These are phyloP conservation scores for Takifugu flavidus DNA, from an alignment of 2,113 vertebrate species.

Conservation along the genomic window DNA sequence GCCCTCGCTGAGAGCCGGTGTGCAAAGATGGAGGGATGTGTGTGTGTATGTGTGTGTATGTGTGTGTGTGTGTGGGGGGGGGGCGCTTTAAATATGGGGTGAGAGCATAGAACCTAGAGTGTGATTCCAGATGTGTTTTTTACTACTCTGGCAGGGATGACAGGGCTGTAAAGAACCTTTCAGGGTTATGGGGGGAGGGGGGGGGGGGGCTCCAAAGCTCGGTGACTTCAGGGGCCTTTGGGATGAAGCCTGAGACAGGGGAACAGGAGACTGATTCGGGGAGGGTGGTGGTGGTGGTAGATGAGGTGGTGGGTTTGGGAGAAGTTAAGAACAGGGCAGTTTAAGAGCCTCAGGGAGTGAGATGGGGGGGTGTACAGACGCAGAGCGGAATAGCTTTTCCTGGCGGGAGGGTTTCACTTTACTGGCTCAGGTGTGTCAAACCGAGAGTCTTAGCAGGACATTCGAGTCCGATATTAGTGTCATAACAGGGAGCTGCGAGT, in stretches of 20 bases:
- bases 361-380: conserved; percentile 9
- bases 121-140: conserved; percentile 80
- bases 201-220: conserved; percentile 30
- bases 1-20: conserved; percentile 36
- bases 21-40: conserved; percentile 3
- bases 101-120: conserved; percentile 56
- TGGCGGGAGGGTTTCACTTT: conserved; percentile 62
- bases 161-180: conserved; percentile 68
- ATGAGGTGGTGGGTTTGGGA: conserved; percentile 43
- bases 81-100: conserved; percentile 53
- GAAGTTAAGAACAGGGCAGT: conserved; percentile 55
- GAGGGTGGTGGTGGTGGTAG: conserved; percentile 17
- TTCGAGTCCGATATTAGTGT: no score
- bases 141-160: conserved; percentile 72
- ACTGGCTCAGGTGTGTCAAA: conserved; percentile 71
- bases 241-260: conserved; percentile 36
- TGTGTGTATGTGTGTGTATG: conserved; percentile 4
- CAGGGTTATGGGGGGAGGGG: conserved; percentile 5
- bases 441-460: not conserved
- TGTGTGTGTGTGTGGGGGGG: not conserved
- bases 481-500: no score
- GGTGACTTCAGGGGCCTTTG: conserved; percentile 23
- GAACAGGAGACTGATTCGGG: conserved; percentile 32
- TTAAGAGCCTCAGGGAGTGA: conserved; percentile 51
- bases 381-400: conserved; percentile 65